Evolutionary conservation across 2,888 invertebrate species (phyloP).

Genomic region (Seira musarum): DNA sequence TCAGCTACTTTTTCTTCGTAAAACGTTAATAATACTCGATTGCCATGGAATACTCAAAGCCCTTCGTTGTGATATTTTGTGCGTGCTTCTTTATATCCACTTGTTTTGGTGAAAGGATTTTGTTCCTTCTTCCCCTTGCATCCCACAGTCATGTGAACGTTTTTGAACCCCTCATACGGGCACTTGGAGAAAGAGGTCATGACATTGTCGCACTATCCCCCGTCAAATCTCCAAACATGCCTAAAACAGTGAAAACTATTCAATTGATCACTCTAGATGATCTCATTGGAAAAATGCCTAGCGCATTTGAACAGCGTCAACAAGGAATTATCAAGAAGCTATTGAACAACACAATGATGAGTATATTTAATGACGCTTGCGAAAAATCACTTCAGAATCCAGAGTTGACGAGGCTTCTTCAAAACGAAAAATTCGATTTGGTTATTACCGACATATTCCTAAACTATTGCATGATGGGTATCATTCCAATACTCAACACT

Average conservation of each 20-base stretch:
- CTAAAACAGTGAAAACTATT: slow-evolving; percentile 71
- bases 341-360: slow-evolving; percentile 24
- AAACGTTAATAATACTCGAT: no score
- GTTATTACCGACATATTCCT: slow-evolving; percentile 71
- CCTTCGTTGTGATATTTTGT: no score
- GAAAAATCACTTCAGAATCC: neutral
- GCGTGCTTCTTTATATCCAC: no score
- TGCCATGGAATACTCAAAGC: no score
- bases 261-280: slow-evolving; percentile 46
- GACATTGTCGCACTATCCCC: slow-evolving; percentile 70
- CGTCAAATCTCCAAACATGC: slow-evolving; percentile 71
- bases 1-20: no score
- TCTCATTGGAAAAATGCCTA: slow-evolving; percentile 36
- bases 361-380: slow-evolving; percentile 38
- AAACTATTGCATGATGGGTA: slow-evolving; percentile 73
- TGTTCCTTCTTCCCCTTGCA: slow-evolving; percentile 64
- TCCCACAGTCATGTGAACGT: slow-evolving; percentile 72
- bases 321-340: slow-evolving; percentile 15
- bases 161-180: slow-evolving; percentile 71
- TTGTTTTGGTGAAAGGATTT: slow-evolving; percentile 42
- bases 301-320: slow-evolving; percentile 44
- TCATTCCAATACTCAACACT: slow-evolving; percentile 63
- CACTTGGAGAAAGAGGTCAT: slow-evolving; percentile 70
- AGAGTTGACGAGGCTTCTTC: slow-evolving; percentile 33
- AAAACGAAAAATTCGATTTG: slow-evolving; percentile 68